Base-by-base conservation (phyloP, 2,797 vertebrate species). In the Simalia tracyae region DNA sequence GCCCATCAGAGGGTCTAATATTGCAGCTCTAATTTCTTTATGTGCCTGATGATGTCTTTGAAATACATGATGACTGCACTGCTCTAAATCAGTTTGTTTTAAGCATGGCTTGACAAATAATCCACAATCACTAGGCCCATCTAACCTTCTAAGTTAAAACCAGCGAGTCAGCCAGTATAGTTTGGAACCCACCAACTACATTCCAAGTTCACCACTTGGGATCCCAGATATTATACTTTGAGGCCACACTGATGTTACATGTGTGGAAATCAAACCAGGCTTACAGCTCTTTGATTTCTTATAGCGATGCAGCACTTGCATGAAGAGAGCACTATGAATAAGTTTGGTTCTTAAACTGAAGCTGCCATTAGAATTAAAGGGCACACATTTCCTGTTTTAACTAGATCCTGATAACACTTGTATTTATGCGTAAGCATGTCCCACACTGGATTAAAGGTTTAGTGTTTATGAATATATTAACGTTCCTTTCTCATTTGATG, bases 381-480 rank as follows among this genome's bases (percentile, higher is more conserved):
- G 93, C 92, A 92, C 91, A 95, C 22, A 86, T 95, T 95, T 94
- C 72, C 85, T 56, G 92, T 93, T 96, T 96, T 66, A 92, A 95
- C 94, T 94, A 96, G 95, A 97, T 97, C 91, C n/a, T 60, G 90
- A 95, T 95, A 95, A 97, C 95, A 94, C 76, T 0, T 93, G 57
- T 91, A 95, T 94, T 94, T 96, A 95, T 97, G 96, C 96, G 92
- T 89, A 89, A 96, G 96, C 96, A 97, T 0, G 91, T 89, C 87
- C 84, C 84, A 15, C 64, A 85, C 61, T 93, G 87, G 93, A 92
- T 96, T 95, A 94, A 94, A 91, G 31, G 68, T 88, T 95, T 96
- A 95, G 90, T 94, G 94, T 90, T 95, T 95, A 85, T 85, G 95
- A 97, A 96, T 96, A 94, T 91, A 93, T 96, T 96, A 95, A 60